Conservation (phyloP, 1,140 invertebrate species). For the Steinernema khuongi region DNA sequence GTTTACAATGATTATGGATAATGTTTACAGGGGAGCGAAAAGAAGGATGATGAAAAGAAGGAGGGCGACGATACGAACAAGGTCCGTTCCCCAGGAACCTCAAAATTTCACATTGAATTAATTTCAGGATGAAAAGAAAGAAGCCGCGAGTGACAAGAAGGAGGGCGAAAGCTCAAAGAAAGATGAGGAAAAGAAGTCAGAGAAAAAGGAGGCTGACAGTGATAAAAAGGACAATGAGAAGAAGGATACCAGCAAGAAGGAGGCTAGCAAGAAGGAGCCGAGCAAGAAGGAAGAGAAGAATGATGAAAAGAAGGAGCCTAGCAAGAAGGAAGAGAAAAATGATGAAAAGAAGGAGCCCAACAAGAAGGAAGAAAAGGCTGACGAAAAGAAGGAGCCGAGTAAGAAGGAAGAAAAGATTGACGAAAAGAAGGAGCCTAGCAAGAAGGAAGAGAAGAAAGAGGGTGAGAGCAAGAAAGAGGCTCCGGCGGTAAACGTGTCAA, state of each 20-base stretch:
- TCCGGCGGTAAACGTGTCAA: too few relatives aligned
- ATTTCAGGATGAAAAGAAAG: too few relatives aligned
- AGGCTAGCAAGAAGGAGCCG: not conserved
- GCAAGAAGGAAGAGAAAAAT: not conserved
- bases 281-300: not conserved
- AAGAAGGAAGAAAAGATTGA: not conserved
- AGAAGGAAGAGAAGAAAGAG: not conserved
- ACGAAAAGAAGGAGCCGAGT: too few relatives aligned
- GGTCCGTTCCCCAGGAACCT: too few relatives aligned
- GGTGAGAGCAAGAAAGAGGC: conserved; percentile 15
- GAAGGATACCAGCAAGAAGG: not conserved
- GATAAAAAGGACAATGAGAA: not conserved
- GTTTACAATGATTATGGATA: too few relatives aligned
- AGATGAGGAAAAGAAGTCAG: conserved; percentile 11
- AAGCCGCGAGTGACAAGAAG: too few relatives aligned
- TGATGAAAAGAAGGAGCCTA: too few relatives aligned
- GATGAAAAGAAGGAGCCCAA: not conserved
- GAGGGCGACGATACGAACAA: too few relatives aligned
- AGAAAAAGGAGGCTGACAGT: not conserved
- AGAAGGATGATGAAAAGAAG: too few relatives aligned
- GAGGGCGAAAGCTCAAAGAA: not conserved
- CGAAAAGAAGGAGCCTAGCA: not conserved
- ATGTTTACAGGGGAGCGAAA: too few relatives aligned
- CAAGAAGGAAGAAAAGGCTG: not conserved
- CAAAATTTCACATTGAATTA: too few relatives aligned